Conservation (phyloP, 2,113 vertebrate genomes). For the Falco punctatus region DNA sequence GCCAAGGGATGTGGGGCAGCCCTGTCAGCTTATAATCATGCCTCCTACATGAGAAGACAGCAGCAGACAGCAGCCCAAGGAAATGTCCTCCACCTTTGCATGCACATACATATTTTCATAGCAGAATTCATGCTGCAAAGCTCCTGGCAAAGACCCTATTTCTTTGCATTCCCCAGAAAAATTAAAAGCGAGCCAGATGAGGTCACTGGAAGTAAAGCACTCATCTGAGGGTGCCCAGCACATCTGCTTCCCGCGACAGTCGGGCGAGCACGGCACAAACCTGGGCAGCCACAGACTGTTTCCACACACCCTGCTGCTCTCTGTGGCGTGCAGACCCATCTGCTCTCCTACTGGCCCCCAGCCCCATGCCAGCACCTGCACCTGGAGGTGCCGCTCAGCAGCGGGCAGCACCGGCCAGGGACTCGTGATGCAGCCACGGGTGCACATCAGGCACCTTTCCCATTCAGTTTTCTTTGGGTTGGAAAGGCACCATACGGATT, state of each 20-base stretch:
- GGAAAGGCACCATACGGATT: not conserved
- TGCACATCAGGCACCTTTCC: accelerated
- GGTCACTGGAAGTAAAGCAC: not conserved
- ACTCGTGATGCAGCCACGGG: accelerated
- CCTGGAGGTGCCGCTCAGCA: not conserved
- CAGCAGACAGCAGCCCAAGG: not conserved
- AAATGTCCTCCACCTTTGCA: not conserved
- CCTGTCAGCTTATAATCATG: accelerated
- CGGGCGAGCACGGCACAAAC: not conserved
- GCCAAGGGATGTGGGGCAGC: not conserved
- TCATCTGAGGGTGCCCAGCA: not conserved
- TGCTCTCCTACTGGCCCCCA: not conserved
- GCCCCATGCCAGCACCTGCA: not conserved
- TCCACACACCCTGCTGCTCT: not conserved
- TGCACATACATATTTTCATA: accelerated
- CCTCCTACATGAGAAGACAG: not conserved
- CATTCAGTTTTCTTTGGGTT: not conserved
- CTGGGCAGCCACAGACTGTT: not conserved
- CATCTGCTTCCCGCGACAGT: not conserved
- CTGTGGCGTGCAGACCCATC: not conserved
- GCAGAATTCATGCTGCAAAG: not conserved
- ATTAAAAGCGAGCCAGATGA: accelerated
- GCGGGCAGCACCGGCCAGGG: not conserved
- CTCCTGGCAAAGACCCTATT: not conserved
- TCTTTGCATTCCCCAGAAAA: not conserved